Base-by-base conservation (phyloP, 2,113 vertebrate species). In the Oenanthe melanoleuca region DNA sequence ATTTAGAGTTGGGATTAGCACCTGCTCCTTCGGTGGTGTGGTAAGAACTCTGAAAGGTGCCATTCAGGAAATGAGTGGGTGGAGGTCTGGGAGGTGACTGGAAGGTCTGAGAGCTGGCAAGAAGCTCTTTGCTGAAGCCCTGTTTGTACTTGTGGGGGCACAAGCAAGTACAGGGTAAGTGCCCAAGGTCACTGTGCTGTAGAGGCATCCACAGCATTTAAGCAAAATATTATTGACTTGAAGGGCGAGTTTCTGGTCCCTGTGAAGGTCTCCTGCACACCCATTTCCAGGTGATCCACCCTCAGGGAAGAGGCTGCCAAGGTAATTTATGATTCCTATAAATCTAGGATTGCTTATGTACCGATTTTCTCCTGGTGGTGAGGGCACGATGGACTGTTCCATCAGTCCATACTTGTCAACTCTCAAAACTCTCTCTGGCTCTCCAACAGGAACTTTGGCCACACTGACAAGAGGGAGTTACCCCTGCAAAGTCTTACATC, bases 1-100 rank as follows among this genome's bases (percentile, higher is more conserved):
- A 97, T 98, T 97, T 98, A 96, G 97, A 92, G 92, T 95, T 97
- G 87, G 95, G 96, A 97, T 97, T 98, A 97, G 95, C 83, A 93
- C 95, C 96, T 97, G 96, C 93, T 97, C 44, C 67, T 94, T 90
- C 14, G 1, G 88, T 89, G 67, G 88, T 72, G 82, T 92, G 97
- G 95, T 93, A 95, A 95, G 88, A 75, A 70, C 67, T 24, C 42
- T 94, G 82, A 97, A 97, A 98, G 92, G 96, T 97, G 81, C 92
- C 92, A 97, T 97, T 98, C 97, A 97, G 96, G 87, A 96, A 96
- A 93, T 47, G 93, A 86, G 74, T 50, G 91, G 96, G 96, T 72
- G 91, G 97, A 94, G 88, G 96, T 93, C 82, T 92, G 94, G 87
- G 95, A 96, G 96, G 92, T 89, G 94, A 97, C 93, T 70, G 50